Percentiles rank a stretch among this genome's conserved stretches.
These are phyloP conservation scores for Copsychus sechellarum DNA, from an alignment of 2,113 vertebrate species.

Conservation along the genomic window DNA sequence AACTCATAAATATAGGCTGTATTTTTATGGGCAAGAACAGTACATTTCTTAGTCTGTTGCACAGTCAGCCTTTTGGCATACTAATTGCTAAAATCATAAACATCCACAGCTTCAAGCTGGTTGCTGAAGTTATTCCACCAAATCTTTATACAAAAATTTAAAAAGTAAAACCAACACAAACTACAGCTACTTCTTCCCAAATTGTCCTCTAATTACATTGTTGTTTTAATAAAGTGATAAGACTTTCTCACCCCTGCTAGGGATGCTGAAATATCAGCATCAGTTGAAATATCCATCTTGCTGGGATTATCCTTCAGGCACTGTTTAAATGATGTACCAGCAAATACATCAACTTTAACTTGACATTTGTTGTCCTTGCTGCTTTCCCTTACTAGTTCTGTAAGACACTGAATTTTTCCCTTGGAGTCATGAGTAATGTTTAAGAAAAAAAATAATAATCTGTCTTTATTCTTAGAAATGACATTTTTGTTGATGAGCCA, in stretches of 20 bases:
- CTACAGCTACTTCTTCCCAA: neutral
- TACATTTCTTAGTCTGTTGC: neutral
- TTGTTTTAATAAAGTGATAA: conserved; percentile 67
- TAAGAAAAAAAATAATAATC: neutral
- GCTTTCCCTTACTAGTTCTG: conserved; percentile 22
- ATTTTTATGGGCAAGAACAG: neutral
- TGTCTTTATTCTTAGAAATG: neutral
- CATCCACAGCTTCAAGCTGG: neutral
- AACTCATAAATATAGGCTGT: neutral
- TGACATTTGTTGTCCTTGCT: conserved; percentile 73
- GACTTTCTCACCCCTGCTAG: conserved; percentile 61
- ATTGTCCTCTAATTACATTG: conserved; percentile 50
- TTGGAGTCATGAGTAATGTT: neutral
- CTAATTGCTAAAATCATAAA: conserved; percentile 26
- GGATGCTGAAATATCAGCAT: conserved; percentile 61
- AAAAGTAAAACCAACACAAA: neutral
- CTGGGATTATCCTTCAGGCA: conserved; percentile 66
- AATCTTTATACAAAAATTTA: neutral
- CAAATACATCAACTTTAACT: conserved; percentile 63
- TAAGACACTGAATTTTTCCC: neutral
- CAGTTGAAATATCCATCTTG: conserved; percentile 66
- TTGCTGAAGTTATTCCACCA: neutral
- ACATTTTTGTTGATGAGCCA: neutral
- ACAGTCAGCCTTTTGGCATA: neutral
- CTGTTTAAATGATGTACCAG: conserved; percentile 68